Percentiles rank a stretch among this genome's conserved stretches.
Evolutionary conservation across 2,888 invertebrate genomes (phyloP).

Genomic region (Cancer borealis): DNA sequence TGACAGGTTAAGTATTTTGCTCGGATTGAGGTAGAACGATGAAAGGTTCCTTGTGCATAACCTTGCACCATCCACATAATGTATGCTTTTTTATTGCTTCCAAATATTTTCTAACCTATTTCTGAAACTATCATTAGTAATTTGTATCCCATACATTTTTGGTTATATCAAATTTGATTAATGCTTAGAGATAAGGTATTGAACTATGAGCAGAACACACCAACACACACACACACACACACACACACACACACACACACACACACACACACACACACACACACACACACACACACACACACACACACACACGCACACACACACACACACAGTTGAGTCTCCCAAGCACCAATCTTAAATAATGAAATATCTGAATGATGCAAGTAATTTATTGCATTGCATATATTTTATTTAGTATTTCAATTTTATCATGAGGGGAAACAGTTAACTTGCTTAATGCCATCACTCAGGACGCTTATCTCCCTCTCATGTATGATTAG

Average conservation of each 20-base stretch:
- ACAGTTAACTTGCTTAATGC: background rate
- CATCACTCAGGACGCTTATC: background rate
- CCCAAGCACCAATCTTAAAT: background rate
- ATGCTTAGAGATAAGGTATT: background rate
- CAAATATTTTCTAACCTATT: background rate
- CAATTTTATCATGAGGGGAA: background rate
- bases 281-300: slow-evolving; percentile 47
- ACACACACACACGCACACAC: slow-evolving; percentile 50
- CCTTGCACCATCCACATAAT: background rate
- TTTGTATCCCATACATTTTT: background rate
- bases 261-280: slow-evolving; percentile 56
- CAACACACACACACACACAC: background rate
- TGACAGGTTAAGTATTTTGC: slow-evolving; percentile 38
- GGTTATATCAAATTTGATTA: background rate
- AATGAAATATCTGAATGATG: background rate
- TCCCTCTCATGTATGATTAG: background rate
- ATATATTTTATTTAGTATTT: background rate
- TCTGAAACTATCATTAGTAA: background rate
- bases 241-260: slow-evolving; percentile 39
- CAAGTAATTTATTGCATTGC: background rate
- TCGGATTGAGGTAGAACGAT: background rate
- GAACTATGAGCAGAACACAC: background rate
- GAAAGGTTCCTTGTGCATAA: background rate
- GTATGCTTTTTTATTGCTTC: background rate
- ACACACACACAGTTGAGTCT: slow-evolving; percentile 52